Evolutionary conservation across 2,113 vertebrate genomes (phyloP), one percentile per base, ranked within the genome.

Genomic region (Scortum barcoo): DNA sequence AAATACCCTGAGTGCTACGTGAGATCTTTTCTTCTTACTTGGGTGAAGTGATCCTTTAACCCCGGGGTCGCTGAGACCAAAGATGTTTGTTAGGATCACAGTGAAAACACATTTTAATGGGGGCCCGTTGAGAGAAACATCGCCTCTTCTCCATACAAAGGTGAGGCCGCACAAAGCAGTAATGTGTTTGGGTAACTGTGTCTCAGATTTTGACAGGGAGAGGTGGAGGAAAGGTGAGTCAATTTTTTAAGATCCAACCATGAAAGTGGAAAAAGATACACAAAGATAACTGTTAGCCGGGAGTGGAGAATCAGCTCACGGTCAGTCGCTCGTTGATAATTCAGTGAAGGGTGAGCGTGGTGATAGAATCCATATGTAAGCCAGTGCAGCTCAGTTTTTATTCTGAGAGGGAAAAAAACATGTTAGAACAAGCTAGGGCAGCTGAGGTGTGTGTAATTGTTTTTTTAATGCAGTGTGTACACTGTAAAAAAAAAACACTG

Each of bases 361-460:
- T 71, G 57, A 74, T 53, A 81, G 69, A 74, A 73, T 76, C 63
- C 65, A 83, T 50, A 75, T 38, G 36, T 60, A 42, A 81, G 78
- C 42, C 46, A 63, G 65, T 65, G 4, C 36, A 40, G 42, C 1
- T 7, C 57, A 36, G 30, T 71, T 53, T 78, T 28, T 30, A 36
- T 42, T 53, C 33, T 13, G 16, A 73, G 46, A 26, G 40, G 33
- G 33, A 14, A 14, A 54, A 24, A 19, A 26, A 44, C 0, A 0
- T 48, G 57, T 73, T 63, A 1, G 0, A 75, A 63, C 26, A 20
- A 61, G 6, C 7, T 0, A 30, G 20, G 14, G 8, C 75, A 70
- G 56, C 28, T 40, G 68, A 70, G 10, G n/a, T 5, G 46, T 73
- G 24, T 53, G n/a, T 22, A 56, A 36, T 22, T 53, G 62, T 46